phyloP scores from a whole-genome alignment of 2,113 vertebrate species.

The Alectura lathami region DNA sequence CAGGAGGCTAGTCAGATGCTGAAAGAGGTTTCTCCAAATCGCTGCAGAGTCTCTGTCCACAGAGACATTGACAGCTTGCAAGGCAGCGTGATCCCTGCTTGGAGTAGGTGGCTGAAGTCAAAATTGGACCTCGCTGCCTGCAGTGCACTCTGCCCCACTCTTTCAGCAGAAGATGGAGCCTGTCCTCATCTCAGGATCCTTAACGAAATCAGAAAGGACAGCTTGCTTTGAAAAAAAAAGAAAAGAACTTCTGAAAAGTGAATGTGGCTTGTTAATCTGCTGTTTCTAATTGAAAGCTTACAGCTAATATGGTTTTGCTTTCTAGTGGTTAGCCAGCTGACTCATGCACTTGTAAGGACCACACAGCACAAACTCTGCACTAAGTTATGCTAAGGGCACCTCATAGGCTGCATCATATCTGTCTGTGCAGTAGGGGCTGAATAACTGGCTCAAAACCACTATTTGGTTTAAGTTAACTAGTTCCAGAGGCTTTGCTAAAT shows the following conservation, averaged over 20 bases:
- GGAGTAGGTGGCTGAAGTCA: neutral
- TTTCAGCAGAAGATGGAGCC: neutral
- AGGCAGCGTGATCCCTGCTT: neutral
- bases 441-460: neutral
- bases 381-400: neutral
- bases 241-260: neutral
- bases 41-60: neutral
- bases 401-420: neutral
- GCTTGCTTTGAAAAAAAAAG: neutral
- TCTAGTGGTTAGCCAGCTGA: slow-evolving; percentile 42
- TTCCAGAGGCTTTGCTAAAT: neutral
- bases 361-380: neutral
- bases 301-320: neutral
- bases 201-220: neutral
- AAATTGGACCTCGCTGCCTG: neutral
- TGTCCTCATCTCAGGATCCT: neutral
- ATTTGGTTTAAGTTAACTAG: neutral
- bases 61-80: neutral
- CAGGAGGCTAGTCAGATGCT: neutral
- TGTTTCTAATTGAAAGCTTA: slow-evolving; percentile 37
- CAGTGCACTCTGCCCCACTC: neutral
- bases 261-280: slow-evolving; percentile 14
- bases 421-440: neutral
- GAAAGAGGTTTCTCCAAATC: neutral
- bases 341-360: neutral